A percentile compares a stretch with the other conserved stretches of the same genome.
These are phyloP conservation scores for Caenorhabditis panamensis DNA, from an alignment of 2,888 invertebrate genomes.

Conservation along the genomic window DNA sequence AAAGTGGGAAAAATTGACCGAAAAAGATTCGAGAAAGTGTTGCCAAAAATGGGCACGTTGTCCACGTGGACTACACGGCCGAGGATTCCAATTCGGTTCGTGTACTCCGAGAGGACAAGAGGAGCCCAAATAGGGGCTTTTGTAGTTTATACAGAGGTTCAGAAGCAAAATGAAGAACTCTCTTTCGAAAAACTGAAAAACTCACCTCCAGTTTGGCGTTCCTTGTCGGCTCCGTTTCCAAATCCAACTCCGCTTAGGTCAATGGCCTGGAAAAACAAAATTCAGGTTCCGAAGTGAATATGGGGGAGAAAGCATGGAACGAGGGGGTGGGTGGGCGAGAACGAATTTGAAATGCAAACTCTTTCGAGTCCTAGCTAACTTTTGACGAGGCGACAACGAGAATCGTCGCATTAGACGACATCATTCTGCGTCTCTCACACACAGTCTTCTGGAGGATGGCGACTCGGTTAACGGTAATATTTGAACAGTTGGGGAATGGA, in stretches of 20 bases:
- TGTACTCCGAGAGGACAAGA: conserved; percentile 12
- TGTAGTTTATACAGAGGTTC: too few species aligned
- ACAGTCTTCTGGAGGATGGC: neutral
- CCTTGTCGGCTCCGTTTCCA: neutral
- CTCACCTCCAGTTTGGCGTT: conserved; percentile 25
- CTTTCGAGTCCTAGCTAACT: conserved; percentile 18
- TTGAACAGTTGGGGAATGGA: conserved; percentile 38
- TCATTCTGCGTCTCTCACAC: neutral
- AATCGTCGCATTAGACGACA: conserved; percentile 1
- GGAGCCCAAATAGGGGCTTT: too few species aligned
- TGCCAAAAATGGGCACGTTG: conserved; percentile 27
- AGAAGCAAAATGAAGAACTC: too few species aligned
- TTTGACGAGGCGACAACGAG: neutral
- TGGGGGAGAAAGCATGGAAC: neutral
- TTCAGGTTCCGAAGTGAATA: neutral
- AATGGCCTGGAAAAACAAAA: conserved; percentile 22
- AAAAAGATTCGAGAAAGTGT: neutral
- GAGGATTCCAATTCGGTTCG: neutral
- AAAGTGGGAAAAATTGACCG: conserved; percentile 7
- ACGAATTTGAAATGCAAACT: conserved; percentile 56
- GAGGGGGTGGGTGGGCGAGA: neutral
- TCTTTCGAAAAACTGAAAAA: neutral
- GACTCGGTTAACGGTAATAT: conserved; percentile 37
- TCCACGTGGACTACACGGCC: conserved; percentile 39
- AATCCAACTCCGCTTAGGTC: conserved; percentile 12